phyloP scores from a whole-genome alignment of 2,888 invertebrate species.

The Lithophane semibrunnea region DNA sequence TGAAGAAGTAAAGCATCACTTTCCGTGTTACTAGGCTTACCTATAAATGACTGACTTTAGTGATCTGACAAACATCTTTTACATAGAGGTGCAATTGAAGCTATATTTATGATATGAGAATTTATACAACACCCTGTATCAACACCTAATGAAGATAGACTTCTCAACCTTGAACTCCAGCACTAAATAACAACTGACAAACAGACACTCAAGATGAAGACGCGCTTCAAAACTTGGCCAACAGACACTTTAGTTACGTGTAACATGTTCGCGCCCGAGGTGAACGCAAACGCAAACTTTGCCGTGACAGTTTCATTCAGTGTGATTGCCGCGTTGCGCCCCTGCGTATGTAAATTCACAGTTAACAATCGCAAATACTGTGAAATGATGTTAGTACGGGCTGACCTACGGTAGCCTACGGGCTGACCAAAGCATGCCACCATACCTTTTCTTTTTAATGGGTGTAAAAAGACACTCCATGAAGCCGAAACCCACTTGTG shows the following conservation, averaged over 20 bases:
- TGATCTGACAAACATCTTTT: background rate
- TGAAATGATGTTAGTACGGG: slow-evolving; percentile 53
- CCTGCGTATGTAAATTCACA: slow-evolving; percentile 58
- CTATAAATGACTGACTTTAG: background rate
- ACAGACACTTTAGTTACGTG: slow-evolving; percentile 58
- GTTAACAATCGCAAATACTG: slow-evolving; percentile 66
- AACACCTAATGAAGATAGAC: slow-evolving; percentile 21
- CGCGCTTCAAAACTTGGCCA: slow-evolving; percentile 60
- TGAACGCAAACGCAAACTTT: slow-evolving; percentile 58
- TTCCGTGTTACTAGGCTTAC: slow-evolving; percentile 1
- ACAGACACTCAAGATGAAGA: slow-evolving; percentile 61
- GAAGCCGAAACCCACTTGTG: too few species aligned
- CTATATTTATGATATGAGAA: background rate
- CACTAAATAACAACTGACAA: slow-evolving; percentile 53
- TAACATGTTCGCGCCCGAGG: slow-evolving; percentile 61
- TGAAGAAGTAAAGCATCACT: background rate
- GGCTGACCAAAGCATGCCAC: too few species aligned
- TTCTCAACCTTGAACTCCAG: slow-evolving; percentile 33
- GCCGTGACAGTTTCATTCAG: slow-evolving; percentile 54
- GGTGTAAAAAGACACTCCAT: too few species aligned
- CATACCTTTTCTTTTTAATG: too few species aligned
- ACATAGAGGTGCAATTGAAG: background rate
- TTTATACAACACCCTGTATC: slow-evolving; percentile 5
- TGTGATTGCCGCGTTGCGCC: slow-evolving; percentile 59
- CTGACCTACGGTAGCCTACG: too few species aligned